Base-by-base conservation (phyloP, 2,888 invertebrate genomes). In the Parnassius orleans region DNA sequence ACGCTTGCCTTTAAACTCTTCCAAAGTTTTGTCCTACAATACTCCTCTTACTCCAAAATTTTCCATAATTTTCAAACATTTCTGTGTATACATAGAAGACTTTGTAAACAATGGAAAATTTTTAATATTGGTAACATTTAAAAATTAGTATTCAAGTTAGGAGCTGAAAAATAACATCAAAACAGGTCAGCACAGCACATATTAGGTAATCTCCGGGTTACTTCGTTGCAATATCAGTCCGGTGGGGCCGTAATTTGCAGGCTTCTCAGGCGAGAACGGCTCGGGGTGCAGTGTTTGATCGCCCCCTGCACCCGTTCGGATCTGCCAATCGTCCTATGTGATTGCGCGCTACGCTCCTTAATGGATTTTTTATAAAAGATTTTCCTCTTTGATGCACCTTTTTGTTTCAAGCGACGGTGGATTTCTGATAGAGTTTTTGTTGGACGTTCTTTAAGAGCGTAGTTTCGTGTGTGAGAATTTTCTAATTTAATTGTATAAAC, bases 311-410 rank as follows among this genome's bases (percentile, higher is more conserved):
- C 70, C 64, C 63, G 67, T 70, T 69, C 53, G 71, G 69, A 70
- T 69, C 69, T 68, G 65, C 71, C 72, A 66, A 71, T 72, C 69
- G 69, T 51, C 55, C 60, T 50, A 66, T 64, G 72, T 72, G 72
- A 77, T 75, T 74, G 71, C 75, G 65, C 68, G 66, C 63, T 64
- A 65, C 65, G 53, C 62, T 33, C 33, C 60, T 62, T 67, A 70
- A 68, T 68, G 65, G 69, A 65, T 69, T 71, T 71, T 66, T 65
- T 60, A 54, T 62, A 65, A 68, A 63, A 65, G 60, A 66, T 66
- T 66, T 66, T 68, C 64, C 60, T 53, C 60, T 57, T 61, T 60
- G 63, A 62, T n/a, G 48, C 43, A 2, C 53, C 42, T 56, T 60
- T 60, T 60, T 63, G 60, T 65, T 59, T 43, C 43, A 48, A 41